A percentile compares a stretch with the other conserved stretches of the same genome.
Evolutionary conservation across 1,140 invertebrate species (phyloP).

Genomic region (Musca vetustissima): DNA sequence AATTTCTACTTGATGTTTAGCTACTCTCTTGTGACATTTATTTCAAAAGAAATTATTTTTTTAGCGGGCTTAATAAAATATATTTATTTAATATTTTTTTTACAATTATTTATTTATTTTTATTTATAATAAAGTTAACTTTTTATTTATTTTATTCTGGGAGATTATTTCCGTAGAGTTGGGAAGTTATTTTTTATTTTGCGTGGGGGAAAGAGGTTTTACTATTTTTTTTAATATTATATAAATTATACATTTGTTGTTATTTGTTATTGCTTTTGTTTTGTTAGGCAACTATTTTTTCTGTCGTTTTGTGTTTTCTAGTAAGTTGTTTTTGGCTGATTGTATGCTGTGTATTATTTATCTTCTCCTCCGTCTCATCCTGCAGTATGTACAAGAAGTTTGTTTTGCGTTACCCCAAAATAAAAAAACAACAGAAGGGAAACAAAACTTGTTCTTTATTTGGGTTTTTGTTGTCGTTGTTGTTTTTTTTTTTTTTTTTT

Average conservation of each 20-base stretch:
- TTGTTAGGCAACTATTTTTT: conserved; percentile 21
- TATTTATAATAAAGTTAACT: neutral
- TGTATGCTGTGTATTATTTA: no score
- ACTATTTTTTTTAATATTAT: neutral
- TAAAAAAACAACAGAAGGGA: no score
- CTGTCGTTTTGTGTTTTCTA: neutral
- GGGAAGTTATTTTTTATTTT: neutral
- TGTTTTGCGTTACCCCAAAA: no score
- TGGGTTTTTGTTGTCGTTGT: neutral
- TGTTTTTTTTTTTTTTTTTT: neutral
- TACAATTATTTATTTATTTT: neutral
- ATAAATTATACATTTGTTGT: neutral
- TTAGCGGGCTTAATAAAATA: neutral
- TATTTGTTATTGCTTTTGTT: neutral
- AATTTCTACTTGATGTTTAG: conserved; percentile 7
- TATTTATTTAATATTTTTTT: neutral
- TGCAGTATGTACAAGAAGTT: no score
- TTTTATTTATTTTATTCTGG: neutral
- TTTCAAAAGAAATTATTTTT: conserved; percentile 11
- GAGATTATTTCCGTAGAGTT: neutral
- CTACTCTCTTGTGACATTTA: neutral
- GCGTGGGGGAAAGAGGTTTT: neutral
- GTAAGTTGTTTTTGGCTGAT: neutral
- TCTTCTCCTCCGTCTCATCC: no score
- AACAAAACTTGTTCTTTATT: no score